These are phyloP conservation scores for Rhinoptilus africanus DNA, from an alignment of 2,113 vertebrate species.

Conservation along the genomic window DNA sequence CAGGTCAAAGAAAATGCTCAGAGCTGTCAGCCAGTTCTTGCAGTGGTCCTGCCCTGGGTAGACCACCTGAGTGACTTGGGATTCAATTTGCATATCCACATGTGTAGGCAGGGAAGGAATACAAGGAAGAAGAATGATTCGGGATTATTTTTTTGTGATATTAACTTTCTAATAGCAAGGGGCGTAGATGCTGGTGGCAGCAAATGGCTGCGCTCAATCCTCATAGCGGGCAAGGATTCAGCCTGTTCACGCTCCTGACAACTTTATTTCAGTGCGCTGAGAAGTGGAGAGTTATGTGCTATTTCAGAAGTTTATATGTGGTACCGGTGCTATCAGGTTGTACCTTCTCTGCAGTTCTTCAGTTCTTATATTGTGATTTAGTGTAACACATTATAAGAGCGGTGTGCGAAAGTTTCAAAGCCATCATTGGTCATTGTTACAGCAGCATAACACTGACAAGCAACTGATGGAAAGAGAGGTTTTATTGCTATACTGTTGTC, in stretches of 20 bases:
- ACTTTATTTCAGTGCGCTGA: neutral
- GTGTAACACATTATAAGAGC: neutral
- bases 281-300: neutral
- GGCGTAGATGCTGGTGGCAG: neutral
- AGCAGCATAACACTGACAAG: constrained; percentile 34
- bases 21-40: neutral
- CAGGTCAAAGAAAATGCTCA: neutral
- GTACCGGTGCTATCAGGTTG: neutral
- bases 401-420: constrained; percentile 31
- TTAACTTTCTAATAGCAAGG: neutral
- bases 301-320: neutral
- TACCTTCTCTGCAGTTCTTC: neutral
- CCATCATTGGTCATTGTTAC: constrained; percentile 51
- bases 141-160: neutral
- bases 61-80: neutral
- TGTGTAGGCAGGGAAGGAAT: neutral
- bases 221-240: neutral
- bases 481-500: constrained; percentile 17
- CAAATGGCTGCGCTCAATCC: neutral
- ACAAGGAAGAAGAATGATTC: accelerated
- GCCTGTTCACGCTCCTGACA: neutral
- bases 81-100: neutral
- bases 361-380: constrained; percentile 29
- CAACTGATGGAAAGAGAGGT: constrained; percentile 38
- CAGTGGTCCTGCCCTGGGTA: neutral